Percentiles rank a stretch among this genome's conserved stretches.
These are phyloP conservation scores for Myrmecobius fasciatus DNA, from an alignment of 2,113 vertebrate genomes.

Conservation along the genomic window DNA sequence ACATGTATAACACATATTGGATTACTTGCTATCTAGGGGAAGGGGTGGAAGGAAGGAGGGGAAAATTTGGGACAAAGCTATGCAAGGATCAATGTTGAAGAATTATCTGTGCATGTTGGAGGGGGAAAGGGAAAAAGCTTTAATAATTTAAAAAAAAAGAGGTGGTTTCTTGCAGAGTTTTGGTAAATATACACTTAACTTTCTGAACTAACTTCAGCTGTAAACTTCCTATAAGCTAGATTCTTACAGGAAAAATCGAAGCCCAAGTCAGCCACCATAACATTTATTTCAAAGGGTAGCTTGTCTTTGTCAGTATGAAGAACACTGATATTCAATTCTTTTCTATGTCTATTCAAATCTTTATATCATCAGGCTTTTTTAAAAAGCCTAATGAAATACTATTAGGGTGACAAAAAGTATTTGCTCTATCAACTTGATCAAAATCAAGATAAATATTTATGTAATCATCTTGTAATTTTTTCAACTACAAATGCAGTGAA, in stretches of 20 bases:
- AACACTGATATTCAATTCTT: background rate
- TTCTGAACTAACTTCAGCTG: background rate
- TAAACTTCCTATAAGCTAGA: too few relatives aligned
- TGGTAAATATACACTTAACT: background rate
- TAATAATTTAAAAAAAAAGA: too few relatives aligned
- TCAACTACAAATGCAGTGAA: background rate
- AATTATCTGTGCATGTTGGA: too few relatives aligned
- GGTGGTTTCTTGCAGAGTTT: background rate
- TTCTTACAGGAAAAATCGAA: background rate
- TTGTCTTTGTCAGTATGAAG: background rate
- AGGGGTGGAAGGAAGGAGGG: too few relatives aligned
- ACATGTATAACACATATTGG: too few relatives aligned
- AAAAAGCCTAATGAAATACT: background rate
- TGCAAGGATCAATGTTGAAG: too few relatives aligned
- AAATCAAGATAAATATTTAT: background rate
- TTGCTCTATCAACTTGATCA: background rate
- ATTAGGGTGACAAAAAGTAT: background rate
- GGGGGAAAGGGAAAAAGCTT: too few relatives aligned
- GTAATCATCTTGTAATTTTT: background rate
- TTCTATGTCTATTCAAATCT: background rate
- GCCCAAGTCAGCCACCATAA: background rate
- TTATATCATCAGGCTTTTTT: background rate
- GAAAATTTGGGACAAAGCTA: too few relatives aligned
- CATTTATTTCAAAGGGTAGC: background rate
- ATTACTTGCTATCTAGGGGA: too few relatives aligned